These are phyloP conservation scores for Micronycteris hirsuta DNA, from an alignment of 2,113 vertebrate species.

Conservation along the genomic window DNA sequence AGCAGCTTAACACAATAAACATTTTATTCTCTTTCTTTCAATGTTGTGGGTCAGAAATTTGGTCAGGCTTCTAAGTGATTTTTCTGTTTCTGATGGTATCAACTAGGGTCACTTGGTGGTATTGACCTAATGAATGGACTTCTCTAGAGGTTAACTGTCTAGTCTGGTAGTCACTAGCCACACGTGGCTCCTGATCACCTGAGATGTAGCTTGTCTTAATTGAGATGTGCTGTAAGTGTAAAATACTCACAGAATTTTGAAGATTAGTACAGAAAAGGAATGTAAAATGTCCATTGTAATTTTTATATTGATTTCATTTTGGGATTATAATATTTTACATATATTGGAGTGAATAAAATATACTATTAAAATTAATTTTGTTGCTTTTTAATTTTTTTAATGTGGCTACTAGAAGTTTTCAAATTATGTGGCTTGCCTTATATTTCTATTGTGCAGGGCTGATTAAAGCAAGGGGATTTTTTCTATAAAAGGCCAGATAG, in stretches of 20 bases:
- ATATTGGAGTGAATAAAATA: not conserved
- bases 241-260: not conserved
- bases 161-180: not conserved
- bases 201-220: not conserved
- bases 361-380: constrained; percentile 1
- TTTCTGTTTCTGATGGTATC: not conserved
- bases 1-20: not conserved
- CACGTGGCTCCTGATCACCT: not conserved
- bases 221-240: not conserved
- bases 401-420: not conserved
- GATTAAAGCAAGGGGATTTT: not conserved
- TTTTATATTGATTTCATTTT: not conserved
- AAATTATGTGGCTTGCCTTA: not conserved
- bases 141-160: not conserved
- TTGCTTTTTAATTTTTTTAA: not conserved
- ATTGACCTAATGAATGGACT: not conserved
- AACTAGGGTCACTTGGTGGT: not conserved
- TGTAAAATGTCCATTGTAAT: not conserved
- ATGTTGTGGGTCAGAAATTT: not conserved
- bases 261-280: not conserved
- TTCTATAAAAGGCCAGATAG: not conserved
- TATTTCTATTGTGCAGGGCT: not conserved
- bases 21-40: not conserved
- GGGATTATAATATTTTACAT: not conserved
- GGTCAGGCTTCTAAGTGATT: not conserved